phyloP scores from a whole-genome alignment of 1,140 invertebrate species.

The Bombus affinis region DNA sequence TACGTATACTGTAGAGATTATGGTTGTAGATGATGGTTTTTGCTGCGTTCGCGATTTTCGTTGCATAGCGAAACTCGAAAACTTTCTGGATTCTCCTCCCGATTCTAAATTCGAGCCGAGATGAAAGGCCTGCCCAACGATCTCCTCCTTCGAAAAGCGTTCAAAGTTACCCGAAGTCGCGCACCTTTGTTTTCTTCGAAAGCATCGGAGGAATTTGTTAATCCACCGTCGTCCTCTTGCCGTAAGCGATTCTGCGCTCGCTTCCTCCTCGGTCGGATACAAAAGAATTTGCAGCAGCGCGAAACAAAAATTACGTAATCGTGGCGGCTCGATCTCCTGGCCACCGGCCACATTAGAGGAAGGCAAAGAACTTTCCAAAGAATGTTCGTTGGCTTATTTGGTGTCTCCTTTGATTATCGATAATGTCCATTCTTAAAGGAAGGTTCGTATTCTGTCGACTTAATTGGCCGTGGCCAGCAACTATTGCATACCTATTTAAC shows the following conservation, averaged over 20 bases:
- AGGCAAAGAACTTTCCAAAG: constrained; percentile 23
- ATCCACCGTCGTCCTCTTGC: too few relatives aligned
- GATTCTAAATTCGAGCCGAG: constrained; percentile 5
- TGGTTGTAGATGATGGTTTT: neutral
- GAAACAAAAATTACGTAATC: constrained; percentile 49
- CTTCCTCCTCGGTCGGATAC: neutral
- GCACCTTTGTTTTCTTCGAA: neutral
- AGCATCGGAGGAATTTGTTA: constrained; percentile 36
- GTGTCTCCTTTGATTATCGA: constrained; percentile 8
- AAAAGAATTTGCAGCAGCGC: neutral
- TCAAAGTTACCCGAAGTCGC: neutral
- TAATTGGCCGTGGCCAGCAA: constrained; percentile 16
- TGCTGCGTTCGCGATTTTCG: neutral
- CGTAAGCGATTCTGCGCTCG: neutral
- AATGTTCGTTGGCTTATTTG: neutral
- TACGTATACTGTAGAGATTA: neutral
- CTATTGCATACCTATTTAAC: neutral
- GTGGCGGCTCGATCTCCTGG: neutral
- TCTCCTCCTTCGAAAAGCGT: neutral
- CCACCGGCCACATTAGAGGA: neutral
- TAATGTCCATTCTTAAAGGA: neutral
- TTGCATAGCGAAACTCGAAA: neutral
- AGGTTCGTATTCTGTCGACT: neutral
- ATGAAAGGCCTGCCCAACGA: neutral
- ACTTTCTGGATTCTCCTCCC: neutral